These are phyloP conservation scores for Cetoscarus ocellatus DNA, from an alignment of 2,797 vertebrate species.

Conservation along the genomic window DNA sequence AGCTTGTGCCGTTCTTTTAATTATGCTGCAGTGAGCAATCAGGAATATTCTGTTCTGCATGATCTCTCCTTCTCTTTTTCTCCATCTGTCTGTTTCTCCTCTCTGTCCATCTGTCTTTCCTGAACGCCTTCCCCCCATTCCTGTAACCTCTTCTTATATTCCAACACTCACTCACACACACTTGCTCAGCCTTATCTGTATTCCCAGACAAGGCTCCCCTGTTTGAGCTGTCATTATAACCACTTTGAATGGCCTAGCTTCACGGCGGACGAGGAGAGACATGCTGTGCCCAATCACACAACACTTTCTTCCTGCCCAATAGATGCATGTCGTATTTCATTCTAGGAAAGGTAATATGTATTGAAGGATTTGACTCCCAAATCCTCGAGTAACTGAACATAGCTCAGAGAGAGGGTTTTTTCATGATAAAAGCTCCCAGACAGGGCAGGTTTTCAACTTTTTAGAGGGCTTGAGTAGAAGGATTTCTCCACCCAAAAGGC, in stretches of 20 bases:
- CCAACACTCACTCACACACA: conserved; percentile 31
- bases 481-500: conserved; percentile 44
- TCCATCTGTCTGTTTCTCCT: conserved; percentile 51
- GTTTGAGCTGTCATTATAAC: conserved; percentile 80
- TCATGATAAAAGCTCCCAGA: conserved; percentile 47
- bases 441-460: conserved; percentile 43
- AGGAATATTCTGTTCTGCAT: conserved; percentile 58
- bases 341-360: conserved; percentile 62
- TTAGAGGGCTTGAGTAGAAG: conserved; percentile 28
- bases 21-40: conserved; percentile 59
- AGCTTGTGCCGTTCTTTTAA: conserved; percentile 46
- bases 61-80: conserved; percentile 7
- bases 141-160: conserved; percentile 54
- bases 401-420: conserved; percentile 48
- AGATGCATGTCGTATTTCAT: conserved; percentile 75
- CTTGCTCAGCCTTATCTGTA: conserved; percentile 71
- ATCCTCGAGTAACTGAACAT: conserved; percentile 63
- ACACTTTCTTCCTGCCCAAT: conserved; percentile 69
- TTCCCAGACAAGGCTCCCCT: conserved; percentile 77
- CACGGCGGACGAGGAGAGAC: conserved; percentile 69
- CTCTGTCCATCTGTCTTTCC: conserved; percentile 66
- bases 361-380: conserved; percentile 71
- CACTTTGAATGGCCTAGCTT: conserved; percentile 77
- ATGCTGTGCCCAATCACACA: conserved; percentile 77
- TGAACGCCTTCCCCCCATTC: conserved; percentile 43